Conservation (phyloP, 2,888 invertebrate species). For the Agrochola lychnidis region DNA sequence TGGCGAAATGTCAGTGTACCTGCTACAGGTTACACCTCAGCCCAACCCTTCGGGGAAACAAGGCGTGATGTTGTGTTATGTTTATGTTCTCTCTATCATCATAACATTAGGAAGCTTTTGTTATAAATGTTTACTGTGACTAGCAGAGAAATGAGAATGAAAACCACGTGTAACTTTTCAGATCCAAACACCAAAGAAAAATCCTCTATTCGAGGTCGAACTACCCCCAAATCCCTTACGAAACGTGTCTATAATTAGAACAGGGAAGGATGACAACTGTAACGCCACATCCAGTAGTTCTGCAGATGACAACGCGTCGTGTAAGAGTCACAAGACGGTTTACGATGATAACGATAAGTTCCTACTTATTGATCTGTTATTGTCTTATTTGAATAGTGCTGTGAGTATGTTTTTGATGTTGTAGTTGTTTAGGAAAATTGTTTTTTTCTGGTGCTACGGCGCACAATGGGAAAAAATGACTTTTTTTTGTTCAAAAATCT, state of each 20-base stretch:
- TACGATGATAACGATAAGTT: slow-evolving; percentile 90
- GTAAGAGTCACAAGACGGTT: slow-evolving; percentile 84
- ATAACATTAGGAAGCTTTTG: not conserved
- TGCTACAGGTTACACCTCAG: no score
- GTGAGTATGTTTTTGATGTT: slow-evolving; percentile 82
- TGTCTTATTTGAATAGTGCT: slow-evolving; percentile 92
- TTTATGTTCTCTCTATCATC: not conserved
- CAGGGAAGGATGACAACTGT: slow-evolving; percentile 73
- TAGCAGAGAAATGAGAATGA: not conserved
- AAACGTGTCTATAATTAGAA: slow-evolving; percentile 82
- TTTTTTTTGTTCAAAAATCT: no score
- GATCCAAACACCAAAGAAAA: slow-evolving; percentile 86
- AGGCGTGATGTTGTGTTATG: no score
- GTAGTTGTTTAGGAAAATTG: not conserved
- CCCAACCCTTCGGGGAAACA: no score
- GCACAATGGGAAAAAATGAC: no score
- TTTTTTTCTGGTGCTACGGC: not conserved
- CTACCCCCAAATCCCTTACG: slow-evolving; percentile 80
- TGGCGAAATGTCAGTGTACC: no score
- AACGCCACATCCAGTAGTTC: slow-evolving; percentile 76
- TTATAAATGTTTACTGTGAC: not conserved
- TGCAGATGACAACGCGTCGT: slow-evolving; percentile 81
- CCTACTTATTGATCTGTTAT: slow-evolving; percentile 91
- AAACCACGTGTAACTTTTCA: slow-evolving; percentile 1
- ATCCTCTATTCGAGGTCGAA: slow-evolving; percentile 87